phyloP scores from a whole-genome alignment of 1,140 invertebrate species.

The Ceratoteleas bidentatus region DNA sequence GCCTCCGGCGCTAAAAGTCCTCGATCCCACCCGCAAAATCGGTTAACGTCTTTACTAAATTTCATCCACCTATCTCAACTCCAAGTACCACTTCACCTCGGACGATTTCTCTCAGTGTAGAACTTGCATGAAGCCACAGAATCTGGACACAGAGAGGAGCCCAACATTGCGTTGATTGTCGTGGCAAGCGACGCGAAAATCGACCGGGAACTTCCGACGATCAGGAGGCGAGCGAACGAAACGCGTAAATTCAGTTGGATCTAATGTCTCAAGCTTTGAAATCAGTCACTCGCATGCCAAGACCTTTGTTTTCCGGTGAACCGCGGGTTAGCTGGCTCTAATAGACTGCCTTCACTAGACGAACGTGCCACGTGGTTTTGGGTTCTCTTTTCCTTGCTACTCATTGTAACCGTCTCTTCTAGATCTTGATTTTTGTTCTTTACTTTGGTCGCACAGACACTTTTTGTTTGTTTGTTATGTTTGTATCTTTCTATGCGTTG shows the following conservation, averaged over 20 bases:
- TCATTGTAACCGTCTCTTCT: slow-evolving; percentile 28
- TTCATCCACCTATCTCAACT: too few relatives aligned
- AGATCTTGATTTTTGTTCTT: slow-evolving; percentile 55
- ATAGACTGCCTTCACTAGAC: too few relatives aligned
- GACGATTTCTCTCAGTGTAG: slow-evolving; percentile 54
- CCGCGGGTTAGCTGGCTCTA: too few relatives aligned
- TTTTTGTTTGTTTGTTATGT: neutral
- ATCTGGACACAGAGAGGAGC: slow-evolving; percentile 79
- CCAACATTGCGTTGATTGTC: too few relatives aligned
- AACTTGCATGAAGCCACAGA: slow-evolving; percentile 75
- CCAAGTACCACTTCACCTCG: too few relatives aligned
- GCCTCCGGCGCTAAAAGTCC: too few relatives aligned
- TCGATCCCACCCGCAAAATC: too few relatives aligned
- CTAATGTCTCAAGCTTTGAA: slow-evolving; percentile 67
- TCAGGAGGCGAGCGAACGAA: too few relatives aligned
- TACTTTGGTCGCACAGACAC: neutral
- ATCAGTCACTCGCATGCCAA: slow-evolving; percentile 50
- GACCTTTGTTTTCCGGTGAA: slow-evolving; percentile 26
- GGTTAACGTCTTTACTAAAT: too few relatives aligned
- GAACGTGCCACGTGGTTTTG: slow-evolving; percentile 68
- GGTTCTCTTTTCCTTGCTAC: slow-evolving; percentile 65
- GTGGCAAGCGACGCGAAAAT: too few relatives aligned
- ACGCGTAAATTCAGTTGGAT: slow-evolving; percentile 56
- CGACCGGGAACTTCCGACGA: too few relatives aligned
- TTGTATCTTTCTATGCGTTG: slow-evolving; percentile 49